Percentiles rank a stretch among this genome's conserved stretches.
phyloP scores from a whole-genome alignment of 2,113 vertebrate genomes.

The Alligator sinensis region DNA sequence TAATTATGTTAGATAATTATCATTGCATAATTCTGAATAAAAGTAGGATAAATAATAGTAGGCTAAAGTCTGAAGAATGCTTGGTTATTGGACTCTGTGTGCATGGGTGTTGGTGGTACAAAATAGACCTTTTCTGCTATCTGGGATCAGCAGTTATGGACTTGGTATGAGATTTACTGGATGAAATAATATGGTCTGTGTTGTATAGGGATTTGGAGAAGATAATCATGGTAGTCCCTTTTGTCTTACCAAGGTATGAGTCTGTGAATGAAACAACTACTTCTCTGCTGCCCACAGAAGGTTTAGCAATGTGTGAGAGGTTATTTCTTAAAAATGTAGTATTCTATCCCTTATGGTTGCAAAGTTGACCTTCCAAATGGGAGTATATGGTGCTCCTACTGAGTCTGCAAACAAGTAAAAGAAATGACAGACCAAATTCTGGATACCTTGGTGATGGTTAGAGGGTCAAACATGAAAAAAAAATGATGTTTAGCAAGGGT shows the following conservation, averaged over 20 bases:
- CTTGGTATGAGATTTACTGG: conserved; percentile 8
- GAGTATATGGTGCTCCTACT: conserved; percentile 27
- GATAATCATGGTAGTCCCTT: conserved; percentile 12
- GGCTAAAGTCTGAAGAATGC: not conserved
- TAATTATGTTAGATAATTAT: conserved; percentile 17
- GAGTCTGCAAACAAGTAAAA: not conserved
- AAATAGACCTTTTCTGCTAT: conserved; percentile 8
- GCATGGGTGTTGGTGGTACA: not conserved
- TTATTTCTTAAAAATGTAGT: conserved; percentile 37
- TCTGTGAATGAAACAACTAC: conserved; percentile 33
- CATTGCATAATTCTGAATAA: not conserved
- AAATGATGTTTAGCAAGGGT: not conserved
- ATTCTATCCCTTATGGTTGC: conserved; percentile 5
- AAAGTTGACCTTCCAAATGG: conserved; percentile 8
- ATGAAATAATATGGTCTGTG: conserved; percentile 40
- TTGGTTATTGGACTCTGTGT: not conserved
- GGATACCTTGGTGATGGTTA: not conserved
- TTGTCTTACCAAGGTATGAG: conserved; percentile 50
- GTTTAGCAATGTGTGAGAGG: not conserved
- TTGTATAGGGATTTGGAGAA: conserved; percentile 31
- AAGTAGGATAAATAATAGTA: too few species aligned
- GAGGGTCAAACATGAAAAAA: not conserved
- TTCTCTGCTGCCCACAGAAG: conserved; percentile 19
- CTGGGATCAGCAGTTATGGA: conserved; percentile 15
- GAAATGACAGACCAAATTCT: not conserved